Evolutionary conservation across 2,888 invertebrate genomes (phyloP).

Genomic region (Drosophila conformis): DNA sequence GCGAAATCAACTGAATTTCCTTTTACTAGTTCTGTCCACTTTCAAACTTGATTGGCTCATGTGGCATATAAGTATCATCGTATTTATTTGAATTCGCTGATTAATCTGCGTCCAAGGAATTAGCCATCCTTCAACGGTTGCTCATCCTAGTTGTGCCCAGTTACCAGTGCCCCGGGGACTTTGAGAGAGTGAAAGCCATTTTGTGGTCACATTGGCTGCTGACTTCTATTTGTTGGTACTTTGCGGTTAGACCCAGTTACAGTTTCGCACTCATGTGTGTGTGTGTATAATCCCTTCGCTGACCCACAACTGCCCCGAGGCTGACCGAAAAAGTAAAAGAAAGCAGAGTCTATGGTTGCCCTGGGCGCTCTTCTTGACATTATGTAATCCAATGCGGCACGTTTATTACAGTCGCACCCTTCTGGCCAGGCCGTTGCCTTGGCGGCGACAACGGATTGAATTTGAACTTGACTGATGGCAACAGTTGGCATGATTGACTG

Average conservation of each 20-base stretch:
- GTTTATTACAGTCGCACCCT: constrained; percentile 47
- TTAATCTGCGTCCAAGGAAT: constrained; percentile 80
- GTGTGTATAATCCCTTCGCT: constrained; percentile 51
- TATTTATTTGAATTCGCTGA: constrained; percentile 62
- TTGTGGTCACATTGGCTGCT: constrained; percentile 59
- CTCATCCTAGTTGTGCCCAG: constrained; percentile 5
- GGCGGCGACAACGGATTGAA: constrained; percentile 56
- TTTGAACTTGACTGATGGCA: constrained; percentile 72
- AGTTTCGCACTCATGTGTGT: constrained; percentile 37
- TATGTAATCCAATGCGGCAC: constrained; percentile 67
- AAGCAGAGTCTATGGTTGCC: constrained; percentile 8
- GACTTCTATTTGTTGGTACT: constrained; percentile 29
- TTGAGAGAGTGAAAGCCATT: constrained; percentile 52
- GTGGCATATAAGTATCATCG: constrained; percentile 21
- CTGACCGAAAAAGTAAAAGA: constrained; percentile 25
- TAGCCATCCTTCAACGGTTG: constrained; percentile 38
- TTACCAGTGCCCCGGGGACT: constrained; percentile 24
- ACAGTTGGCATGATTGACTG: constrained; percentile 75
- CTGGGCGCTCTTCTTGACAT: constrained; percentile 35
- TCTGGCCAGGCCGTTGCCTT: constrained; percentile 32
- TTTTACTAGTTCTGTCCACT: not conserved
- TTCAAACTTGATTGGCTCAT: constrained; percentile 36
- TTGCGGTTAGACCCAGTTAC: constrained; percentile 55
- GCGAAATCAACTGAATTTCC: constrained; percentile 15
- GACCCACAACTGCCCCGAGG: constrained; percentile 61